phyloP scores from a whole-genome alignment of 2,113 vertebrate species.

The Smithornis capensis region DNA sequence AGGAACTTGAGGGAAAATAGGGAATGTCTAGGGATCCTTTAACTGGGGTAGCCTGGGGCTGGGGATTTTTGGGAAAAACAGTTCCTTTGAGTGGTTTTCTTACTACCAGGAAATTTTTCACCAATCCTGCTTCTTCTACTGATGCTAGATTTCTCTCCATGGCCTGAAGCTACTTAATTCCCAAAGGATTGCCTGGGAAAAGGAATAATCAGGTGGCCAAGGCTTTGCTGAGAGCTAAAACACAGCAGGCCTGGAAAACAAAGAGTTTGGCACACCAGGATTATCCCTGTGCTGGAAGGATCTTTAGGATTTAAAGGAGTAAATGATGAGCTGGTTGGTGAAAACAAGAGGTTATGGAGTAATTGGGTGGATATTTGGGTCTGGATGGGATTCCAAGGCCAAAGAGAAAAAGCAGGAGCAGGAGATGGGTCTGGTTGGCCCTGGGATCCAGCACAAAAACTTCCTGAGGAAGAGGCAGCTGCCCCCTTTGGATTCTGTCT shows the following conservation, averaged over 20 bases:
- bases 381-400: background rate
- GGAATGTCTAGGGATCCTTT: background rate
- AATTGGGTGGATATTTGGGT: accelerated
- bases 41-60: background rate
- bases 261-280: background rate
- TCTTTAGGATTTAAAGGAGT: background rate
- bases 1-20: background rate
- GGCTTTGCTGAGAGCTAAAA: background rate
- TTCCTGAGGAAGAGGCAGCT: background rate
- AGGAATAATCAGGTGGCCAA: background rate
- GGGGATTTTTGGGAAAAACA: background rate
- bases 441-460: background rate
- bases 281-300: background rate
- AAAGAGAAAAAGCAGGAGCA: background rate
- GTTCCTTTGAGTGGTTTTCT: background rate
- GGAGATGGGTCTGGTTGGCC: too few species aligned
- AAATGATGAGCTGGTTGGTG: background rate
- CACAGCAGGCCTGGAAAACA: background rate
- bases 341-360: background rate
- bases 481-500: background rate
- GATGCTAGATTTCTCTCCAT: background rate
- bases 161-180: background rate
- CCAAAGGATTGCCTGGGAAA: background rate
- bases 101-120: background rate
- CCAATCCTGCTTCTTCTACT: background rate